phyloP scores from a whole-genome alignment of 2,113 vertebrate species.

The Ophthalmolycus amberensis region DNA sequence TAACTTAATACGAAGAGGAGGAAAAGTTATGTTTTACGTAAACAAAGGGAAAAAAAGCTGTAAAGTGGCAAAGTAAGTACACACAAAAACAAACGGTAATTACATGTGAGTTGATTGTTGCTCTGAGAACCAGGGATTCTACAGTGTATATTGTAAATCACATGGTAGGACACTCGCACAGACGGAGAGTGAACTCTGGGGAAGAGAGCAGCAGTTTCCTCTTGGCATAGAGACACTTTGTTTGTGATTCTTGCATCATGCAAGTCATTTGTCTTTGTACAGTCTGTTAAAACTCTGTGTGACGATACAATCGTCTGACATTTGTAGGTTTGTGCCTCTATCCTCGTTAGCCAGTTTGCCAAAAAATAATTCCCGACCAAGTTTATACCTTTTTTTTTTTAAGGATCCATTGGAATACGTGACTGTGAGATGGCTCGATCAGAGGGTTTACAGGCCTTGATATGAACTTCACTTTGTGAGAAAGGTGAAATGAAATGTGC shows the following conservation, averaged over 20 bases:
- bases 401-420: neutral
- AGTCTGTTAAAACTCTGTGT: neutral
- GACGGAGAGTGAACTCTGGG: neutral
- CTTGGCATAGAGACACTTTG: neutral
- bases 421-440: neutral
- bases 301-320: neutral
- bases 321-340: neutral
- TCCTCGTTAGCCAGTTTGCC: neutral
- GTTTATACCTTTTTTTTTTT: neutral
- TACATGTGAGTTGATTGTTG: neutral
- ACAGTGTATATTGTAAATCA: neutral
- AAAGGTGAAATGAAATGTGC: constrained; percentile 6
- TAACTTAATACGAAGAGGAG: neutral
- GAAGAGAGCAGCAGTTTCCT: neutral
- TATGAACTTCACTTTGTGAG: constrained; percentile 19
- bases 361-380: neutral
- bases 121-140: neutral
- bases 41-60: neutral
- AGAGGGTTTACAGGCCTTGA: neutral
- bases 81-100: neutral
- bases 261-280: neutral
- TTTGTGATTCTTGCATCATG: neutral
- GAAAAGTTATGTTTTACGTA: neutral
- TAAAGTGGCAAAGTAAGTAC: neutral
- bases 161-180: neutral